Evolutionary conservation across 2,888 invertebrate species (phyloP).

Genomic region (Cloeon dipterum): DNA sequence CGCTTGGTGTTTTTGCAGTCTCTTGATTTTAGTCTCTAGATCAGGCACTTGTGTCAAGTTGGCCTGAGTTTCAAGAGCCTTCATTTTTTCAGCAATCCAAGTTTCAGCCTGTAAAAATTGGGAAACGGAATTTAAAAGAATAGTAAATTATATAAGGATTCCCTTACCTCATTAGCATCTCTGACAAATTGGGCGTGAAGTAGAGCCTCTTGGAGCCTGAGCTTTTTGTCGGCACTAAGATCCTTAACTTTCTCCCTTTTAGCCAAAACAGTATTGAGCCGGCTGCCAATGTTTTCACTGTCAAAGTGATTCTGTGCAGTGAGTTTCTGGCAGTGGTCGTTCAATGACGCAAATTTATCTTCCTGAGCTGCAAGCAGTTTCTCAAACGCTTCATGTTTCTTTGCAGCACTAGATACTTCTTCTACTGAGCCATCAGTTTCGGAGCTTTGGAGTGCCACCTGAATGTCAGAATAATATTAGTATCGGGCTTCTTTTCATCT

Average conservation of each 20-base stretch:
- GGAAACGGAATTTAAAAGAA: background rate
- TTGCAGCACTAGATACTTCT: slow-evolving; percentile 69
- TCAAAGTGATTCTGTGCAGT: slow-evolving; percentile 82
- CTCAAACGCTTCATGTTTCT: slow-evolving; percentile 89
- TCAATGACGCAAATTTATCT: slow-evolving; percentile 59
- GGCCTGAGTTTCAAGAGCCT: slow-evolving; percentile 60
- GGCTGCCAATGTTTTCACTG: slow-evolving; percentile 49
- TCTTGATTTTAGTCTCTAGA: slow-evolving; percentile 87
- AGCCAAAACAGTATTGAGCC: slow-evolving; percentile 48
- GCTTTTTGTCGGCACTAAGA: slow-evolving; percentile 38
- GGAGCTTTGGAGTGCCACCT: slow-evolving; percentile 14
- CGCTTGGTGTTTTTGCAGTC: slow-evolving; percentile 82
- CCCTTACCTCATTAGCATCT: slow-evolving; percentile 52
- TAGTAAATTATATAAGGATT: background rate
- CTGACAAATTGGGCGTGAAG: slow-evolving; percentile 76
- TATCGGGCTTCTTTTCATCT: background rate
- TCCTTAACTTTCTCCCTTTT: slow-evolving; percentile 41
- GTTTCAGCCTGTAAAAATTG: slow-evolving; percentile 33
- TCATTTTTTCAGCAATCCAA: slow-evolving; percentile 82
- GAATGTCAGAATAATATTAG: background rate
- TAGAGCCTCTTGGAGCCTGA: slow-evolving; percentile 49
- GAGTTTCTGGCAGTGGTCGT: slow-evolving; percentile 68
- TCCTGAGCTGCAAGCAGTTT: slow-evolving; percentile 72
- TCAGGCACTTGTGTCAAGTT: slow-evolving; percentile 50
- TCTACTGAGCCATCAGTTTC: slow-evolving; percentile 27